phyloP scores from a whole-genome alignment of 2,797 vertebrate species.

The Furcifer pardalis region DNA sequence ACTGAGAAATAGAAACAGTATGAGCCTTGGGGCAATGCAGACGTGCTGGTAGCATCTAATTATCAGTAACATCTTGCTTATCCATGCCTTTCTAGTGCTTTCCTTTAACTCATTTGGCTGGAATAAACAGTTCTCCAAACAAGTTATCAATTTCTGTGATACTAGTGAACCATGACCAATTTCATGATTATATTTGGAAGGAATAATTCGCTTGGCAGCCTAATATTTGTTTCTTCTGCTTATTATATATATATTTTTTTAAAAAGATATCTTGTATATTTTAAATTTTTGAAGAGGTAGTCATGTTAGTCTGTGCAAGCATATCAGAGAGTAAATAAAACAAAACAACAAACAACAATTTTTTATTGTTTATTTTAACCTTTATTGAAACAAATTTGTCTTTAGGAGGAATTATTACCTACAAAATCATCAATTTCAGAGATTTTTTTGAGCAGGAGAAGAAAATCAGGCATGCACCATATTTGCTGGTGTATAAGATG shows the following conservation, averaged over 20 bases:
- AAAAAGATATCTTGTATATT: neutral
- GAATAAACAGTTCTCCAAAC: neutral
- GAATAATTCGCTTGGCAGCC: neutral
- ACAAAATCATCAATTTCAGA: neutral
- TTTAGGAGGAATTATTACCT: neutral
- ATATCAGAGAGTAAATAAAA: no score
- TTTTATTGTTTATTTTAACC: no score
- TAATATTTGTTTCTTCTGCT: neutral
- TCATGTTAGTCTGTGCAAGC: no score
- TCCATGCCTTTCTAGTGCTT: neutral
- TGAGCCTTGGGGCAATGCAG: neutral
- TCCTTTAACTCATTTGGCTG: neutral
- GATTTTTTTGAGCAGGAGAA: neutral
- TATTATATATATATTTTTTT: neutral
- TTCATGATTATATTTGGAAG: slow-evolving; percentile 5
- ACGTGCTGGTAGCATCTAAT: neutral
- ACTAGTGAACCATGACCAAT: slow-evolving; percentile 10
- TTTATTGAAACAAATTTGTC: neutral
- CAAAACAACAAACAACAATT: no score
- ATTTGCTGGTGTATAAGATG: no score
- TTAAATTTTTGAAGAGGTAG: no score
- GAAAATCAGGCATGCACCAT: neutral
- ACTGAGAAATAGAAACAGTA: neutral
- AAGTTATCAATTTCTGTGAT: neutral
- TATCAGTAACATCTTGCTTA: neutral